Evolutionary conservation across 2,888 invertebrate species (phyloP), one percentile per base, ranked within the genome.

Genomic region (Tipula vernalis): DNA sequence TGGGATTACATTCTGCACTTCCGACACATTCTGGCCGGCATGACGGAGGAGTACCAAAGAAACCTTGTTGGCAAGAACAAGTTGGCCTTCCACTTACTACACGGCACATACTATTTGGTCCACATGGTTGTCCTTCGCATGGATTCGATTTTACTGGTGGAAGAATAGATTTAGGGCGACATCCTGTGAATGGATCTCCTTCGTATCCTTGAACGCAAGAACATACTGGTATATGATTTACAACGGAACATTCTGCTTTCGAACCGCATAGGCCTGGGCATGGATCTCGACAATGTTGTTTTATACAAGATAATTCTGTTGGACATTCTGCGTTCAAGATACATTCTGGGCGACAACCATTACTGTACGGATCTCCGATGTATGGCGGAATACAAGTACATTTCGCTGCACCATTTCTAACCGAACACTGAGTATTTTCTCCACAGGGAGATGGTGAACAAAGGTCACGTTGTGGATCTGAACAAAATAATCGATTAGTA

Each of bases 311-410:
- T 88, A 96, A 91, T 89, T 95, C 93, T 88, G 94, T 94, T 5
- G 95, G 93, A 90, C 97, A 97, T 89, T 97, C 97, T 0, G 96
- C 94, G 90, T 95, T 96, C 88, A 95, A 94, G 12, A 95, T 94
- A 91, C 97, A 97, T 92, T 97, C 97, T 2, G 97, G 97, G 88
- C 95, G 93, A 89, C 97, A 98, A 44, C 97, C 97, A 18, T 96
- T 95, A 15, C 94, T 94, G 90, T 96, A 97, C 4, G 97, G 97
- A 92, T 98, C 96, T 8, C 97, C 97, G 88, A 96, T 94, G 89
- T 97, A 96, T 3, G 97, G 97, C 87, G 97, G 96, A 89, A 97
- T 96, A 89, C 97, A 98, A n/a, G 93, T 93, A 90, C 98, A 98
- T 88, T 95, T 94, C 0, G 95, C 94, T 41, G 93, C 92, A 18